These are phyloP conservation scores for Elanoides forficatus DNA, from an alignment of 2,113 vertebrate genomes.

Conservation along the genomic window DNA sequence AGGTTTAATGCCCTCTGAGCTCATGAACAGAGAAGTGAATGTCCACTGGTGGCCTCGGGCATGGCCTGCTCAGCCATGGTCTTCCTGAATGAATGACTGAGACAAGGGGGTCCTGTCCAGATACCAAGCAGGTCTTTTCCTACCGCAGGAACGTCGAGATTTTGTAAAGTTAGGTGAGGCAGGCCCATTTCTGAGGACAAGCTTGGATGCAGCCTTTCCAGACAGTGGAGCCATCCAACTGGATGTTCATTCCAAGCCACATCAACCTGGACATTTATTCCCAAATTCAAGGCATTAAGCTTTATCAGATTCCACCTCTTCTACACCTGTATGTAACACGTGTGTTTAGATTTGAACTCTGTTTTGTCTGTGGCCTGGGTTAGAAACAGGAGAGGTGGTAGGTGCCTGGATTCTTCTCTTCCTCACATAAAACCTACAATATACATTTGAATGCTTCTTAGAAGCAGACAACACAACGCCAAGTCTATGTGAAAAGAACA, in stretches of 20 bases:
- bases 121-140: not conserved
- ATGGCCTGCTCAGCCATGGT: not conserved
- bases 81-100: not conserved
- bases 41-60: rapidly evolving
- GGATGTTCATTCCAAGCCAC: not conserved
- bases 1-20: not conserved
- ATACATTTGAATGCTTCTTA: not conserved
- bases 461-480: not conserved
- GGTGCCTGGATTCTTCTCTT: not conserved
- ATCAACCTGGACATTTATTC: not conserved
- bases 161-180: not conserved
- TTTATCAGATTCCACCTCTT: not conserved
- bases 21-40: not conserved
- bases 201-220: not conserved
- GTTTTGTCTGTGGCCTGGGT: not conserved
- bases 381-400: not conserved
- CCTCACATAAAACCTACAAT: not conserved
- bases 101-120: not conserved
- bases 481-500: not conserved
- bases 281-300: not conserved
- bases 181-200: not conserved
- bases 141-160: not conserved
- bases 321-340: not conserved
- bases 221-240: not conserved
- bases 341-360: not conserved